Evolutionary conservation across 2,797 vertebrate species (phyloP).

Genomic region (Mycteria americana): DNA sequence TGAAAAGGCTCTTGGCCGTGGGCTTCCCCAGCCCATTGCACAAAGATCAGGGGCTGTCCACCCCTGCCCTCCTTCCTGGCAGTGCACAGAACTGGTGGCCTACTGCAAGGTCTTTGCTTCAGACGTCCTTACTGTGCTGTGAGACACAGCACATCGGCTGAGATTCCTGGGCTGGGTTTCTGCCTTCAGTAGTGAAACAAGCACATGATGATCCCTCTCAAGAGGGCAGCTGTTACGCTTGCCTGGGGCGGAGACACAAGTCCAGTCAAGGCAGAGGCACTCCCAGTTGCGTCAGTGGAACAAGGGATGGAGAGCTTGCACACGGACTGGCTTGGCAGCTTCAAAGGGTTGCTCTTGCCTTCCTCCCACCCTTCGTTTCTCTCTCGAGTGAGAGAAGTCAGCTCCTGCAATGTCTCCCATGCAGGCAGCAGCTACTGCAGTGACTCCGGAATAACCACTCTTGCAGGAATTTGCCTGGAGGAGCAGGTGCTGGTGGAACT

Average conservation of each 20-base stretch:
- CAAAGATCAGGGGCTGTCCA: not conserved
- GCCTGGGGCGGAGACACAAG: not conserved
- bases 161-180: not conserved
- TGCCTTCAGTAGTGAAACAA: not conserved
- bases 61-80: not conserved
- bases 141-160: not conserved
- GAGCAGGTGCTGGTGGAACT: not conserved
- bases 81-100: not conserved
- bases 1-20: not conserved
- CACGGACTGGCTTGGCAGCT: not conserved
- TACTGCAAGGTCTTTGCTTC: not conserved
- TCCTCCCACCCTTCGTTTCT: not conserved
- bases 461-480: not conserved
- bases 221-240: not conserved
- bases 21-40: not conserved
- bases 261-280: not conserved
- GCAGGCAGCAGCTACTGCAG: not conserved
- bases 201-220: not conserved
- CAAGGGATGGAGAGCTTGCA: not conserved
- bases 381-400: not conserved
- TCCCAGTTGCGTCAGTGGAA: not conserved
- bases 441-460: not conserved
- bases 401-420: not conserved
- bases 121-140: accelerated
- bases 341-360: not conserved